Evolutionary conservation across 2,113 vertebrate genomes (phyloP).

Genomic region (Silurus glanis): DNA sequence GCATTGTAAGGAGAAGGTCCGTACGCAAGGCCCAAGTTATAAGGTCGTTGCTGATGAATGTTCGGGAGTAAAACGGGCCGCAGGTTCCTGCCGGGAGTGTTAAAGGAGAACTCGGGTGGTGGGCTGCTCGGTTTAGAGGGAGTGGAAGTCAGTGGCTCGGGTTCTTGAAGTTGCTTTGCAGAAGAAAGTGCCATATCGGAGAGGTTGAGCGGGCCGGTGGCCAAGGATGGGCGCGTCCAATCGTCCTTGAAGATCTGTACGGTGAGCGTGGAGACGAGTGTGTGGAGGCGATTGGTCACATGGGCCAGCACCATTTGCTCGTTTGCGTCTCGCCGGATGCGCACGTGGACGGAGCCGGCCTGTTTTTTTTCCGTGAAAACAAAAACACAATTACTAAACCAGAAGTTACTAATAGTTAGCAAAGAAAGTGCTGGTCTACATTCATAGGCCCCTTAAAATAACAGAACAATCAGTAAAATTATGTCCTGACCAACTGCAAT

Average conservation of each 20-base stretch:
- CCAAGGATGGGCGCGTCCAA: constrained; percentile 86
- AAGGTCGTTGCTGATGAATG: constrained; percentile 78
- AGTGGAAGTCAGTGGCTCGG: constrained; percentile 85
- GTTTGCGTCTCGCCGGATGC: constrained; percentile 94
- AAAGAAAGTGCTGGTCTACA: not conserved
- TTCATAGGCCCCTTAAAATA: not conserved
- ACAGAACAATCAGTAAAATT: not conserved
- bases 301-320: constrained; percentile 98
- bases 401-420: not conserved
- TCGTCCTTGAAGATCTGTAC: constrained; percentile 98
- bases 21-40: constrained; percentile 77
- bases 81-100: constrained; percentile 86
- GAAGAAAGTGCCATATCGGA: constrained; percentile 78
- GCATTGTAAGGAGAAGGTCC: constrained; percentile 73
- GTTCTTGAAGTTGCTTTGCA: constrained; percentile 65
- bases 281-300: constrained; percentile 88
- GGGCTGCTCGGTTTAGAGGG: constrained; percentile 86
- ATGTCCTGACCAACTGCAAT: no score
- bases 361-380: constrained; percentile 57
- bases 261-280: constrained; percentile 87
- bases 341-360: constrained; percentile 94
- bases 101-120: constrained; percentile 92
- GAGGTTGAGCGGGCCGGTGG: constrained; percentile 75
- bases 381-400: not conserved
- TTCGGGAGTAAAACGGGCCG: constrained; percentile 79